Evolutionary conservation across 2,113 vertebrate genomes (phyloP).

Genomic region (Corythaeola cristata): DNA sequence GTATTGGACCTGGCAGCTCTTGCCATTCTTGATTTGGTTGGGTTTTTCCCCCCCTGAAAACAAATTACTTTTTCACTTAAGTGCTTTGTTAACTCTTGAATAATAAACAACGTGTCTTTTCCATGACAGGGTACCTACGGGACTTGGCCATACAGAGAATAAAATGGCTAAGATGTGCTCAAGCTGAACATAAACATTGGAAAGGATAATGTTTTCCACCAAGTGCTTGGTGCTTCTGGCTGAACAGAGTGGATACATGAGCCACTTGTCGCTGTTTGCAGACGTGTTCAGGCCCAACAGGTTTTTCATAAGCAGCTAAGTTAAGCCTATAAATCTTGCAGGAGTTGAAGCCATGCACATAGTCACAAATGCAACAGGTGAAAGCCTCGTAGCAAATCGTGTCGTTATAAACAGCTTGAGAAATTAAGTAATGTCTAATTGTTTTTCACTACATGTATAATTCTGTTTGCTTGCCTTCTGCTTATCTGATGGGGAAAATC

Average conservation of each 20-base stretch:
- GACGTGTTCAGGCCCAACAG: background rate
- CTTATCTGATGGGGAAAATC: background rate
- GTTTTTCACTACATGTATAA: background rate
- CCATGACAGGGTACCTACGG: background rate
- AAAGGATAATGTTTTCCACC: background rate
- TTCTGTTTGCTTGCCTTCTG: background rate
- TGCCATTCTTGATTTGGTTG: background rate
- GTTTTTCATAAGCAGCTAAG: background rate
- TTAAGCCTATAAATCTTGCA: background rate
- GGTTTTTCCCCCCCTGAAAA: background rate
- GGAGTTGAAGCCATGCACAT: background rate
- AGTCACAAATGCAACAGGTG: background rate
- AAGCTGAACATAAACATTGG: background rate
- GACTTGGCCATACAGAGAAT: background rate
- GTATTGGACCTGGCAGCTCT: background rate
- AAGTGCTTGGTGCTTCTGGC: background rate
- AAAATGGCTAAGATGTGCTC: background rate
- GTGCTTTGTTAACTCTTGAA: constrained; percentile 34
- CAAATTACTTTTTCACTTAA: background rate
- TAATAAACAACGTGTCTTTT: constrained; percentile 1
- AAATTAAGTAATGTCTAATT: background rate
- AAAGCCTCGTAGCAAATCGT: background rate
- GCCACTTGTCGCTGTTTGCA: background rate
- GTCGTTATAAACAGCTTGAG: background rate
- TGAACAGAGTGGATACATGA: background rate